Base-by-base conservation (phyloP, 2,113 vertebrate genomes). In the Clinocottus analis region DNA sequence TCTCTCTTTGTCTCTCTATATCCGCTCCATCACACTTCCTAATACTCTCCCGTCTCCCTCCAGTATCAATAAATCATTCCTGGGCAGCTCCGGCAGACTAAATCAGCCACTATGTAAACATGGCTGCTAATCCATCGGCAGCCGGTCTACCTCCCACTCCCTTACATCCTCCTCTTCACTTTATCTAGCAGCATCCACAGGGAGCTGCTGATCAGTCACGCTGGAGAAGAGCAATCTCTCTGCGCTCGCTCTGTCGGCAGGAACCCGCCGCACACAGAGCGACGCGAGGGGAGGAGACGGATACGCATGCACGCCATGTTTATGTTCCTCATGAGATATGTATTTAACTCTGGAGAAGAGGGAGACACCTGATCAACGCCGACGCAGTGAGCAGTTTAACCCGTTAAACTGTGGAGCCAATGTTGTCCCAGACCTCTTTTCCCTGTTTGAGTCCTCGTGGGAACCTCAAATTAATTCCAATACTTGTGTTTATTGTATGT, bases 71-170 rank as follows among this genome's bases (percentile, higher is more conserved):
- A 91, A 88, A 87, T 90, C 85, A 83, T 85, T 89, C 71, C 68
- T 69, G 76, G 72, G 75, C 62, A 79, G 83, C 86, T 87, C 68
- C 41, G 58, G 83, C 75, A 72, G 81, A 90, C 79, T 75, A 79
- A 87, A 90, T 91, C 84, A 87, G 67, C 69, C 62, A 59, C 87
- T 90, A 82, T 92, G 83, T 90, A 92, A 92, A 91, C 90, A 89
- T 67, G 83, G 45, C 79, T 85, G 85, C 89, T 92, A 92, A 92
- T 92, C 89, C 90, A 87, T 90, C 65, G 56, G 65, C 86, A 88
- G 83, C 64, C 79, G 80, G 82, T 72, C 87, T 37, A 61, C 81
- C 78, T 88, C 88, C 84, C 80, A 85, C 84, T 85, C 68, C 69
- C 72, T 80, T 86, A 80, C 78, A 84, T 80, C 80, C 80, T 85